A percentile compares a stretch with the other conserved stretches of the same genome.
These are phyloP conservation scores for Pseudomyrmex pallidus DNA, from an alignment of 1,140 invertebrate genomes.

Conservation along the genomic window DNA sequence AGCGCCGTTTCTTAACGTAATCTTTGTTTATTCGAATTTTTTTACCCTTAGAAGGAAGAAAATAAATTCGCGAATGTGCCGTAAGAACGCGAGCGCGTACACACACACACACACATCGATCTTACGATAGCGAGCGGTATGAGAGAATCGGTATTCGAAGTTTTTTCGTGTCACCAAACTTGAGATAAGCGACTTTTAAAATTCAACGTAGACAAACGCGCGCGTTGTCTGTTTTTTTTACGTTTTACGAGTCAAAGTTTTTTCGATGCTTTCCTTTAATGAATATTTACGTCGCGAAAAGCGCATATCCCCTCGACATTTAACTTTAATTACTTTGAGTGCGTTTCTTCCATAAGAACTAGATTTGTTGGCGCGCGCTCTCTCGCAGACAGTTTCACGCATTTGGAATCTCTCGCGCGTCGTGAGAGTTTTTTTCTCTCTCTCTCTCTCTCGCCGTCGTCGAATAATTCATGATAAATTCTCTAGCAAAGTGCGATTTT, in stretches of 20 bases:
- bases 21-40: neutral
- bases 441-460: neutral
- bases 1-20: too few species aligned
- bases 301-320: neutral
- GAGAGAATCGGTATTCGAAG: too few species aligned
- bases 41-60: too few species aligned
- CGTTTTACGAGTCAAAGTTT: neutral
- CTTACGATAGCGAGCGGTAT: neutral
- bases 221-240: neutral
- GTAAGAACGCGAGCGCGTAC: too few species aligned
- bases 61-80: neutral
- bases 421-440: constrained; percentile 9
- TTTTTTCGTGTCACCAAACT: too few species aligned
- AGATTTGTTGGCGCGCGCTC: constrained; percentile 36
- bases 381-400: constrained; percentile 61
- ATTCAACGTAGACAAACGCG: too few species aligned
- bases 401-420: constrained; percentile 28
- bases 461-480: constrained; percentile 49
- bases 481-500: too few species aligned
- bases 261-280: neutral
- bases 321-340: constrained; percentile 23
- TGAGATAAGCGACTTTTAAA: too few species aligned
- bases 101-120: too few species aligned
- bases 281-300: neutral
- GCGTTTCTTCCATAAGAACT: constrained; percentile 2